These are phyloP conservation scores for Whitmania pigra DNA, from an alignment of 1,140 invertebrate species.

Conservation along the genomic window DNA sequence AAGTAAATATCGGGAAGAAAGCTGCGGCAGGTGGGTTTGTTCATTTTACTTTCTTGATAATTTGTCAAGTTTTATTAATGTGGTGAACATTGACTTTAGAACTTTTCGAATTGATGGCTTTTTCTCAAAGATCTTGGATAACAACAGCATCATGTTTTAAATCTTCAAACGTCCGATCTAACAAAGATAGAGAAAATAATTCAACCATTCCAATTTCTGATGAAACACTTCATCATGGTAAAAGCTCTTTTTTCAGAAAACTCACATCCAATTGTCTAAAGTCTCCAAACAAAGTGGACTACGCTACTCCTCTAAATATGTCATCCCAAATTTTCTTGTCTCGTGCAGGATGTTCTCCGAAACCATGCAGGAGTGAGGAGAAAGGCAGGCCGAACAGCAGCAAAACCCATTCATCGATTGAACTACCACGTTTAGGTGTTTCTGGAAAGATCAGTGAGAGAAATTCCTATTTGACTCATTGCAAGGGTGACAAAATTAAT, in stretches of 20 bases:
- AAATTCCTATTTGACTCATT: too few relatives aligned
- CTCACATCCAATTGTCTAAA: constrained; percentile 7
- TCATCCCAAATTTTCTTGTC: neutral
- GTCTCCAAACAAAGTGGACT: constrained; percentile 7
- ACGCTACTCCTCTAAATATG: neutral
- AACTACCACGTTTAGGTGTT: too few relatives aligned
- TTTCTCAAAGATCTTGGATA: constrained; percentile 3
- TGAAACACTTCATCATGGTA: constrained; percentile 1
- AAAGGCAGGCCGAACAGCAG: neutral
- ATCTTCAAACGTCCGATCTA: neutral
- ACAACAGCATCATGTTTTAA: constrained; percentile 9
- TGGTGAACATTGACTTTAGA: too few relatives aligned
- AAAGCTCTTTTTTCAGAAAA: constrained; percentile 1
- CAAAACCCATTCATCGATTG: neutral
- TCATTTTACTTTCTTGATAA: too few relatives aligned
- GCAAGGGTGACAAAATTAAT: neutral
- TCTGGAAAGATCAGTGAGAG: too few relatives aligned
- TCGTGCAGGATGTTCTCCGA: neutral
- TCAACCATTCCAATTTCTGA: neutral
- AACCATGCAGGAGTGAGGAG: neutral
- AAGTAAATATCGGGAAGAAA: too few relatives aligned
- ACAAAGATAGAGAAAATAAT: neutral
- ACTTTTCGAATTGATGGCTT: too few relatives aligned
- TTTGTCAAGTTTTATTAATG: too few relatives aligned
- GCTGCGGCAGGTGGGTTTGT: too few relatives aligned